Percentiles rank a stretch among this genome's conserved stretches.
phyloP scores from a whole-genome alignment of 2,888 invertebrate species.

The Drosophila setosimentum region DNA sequence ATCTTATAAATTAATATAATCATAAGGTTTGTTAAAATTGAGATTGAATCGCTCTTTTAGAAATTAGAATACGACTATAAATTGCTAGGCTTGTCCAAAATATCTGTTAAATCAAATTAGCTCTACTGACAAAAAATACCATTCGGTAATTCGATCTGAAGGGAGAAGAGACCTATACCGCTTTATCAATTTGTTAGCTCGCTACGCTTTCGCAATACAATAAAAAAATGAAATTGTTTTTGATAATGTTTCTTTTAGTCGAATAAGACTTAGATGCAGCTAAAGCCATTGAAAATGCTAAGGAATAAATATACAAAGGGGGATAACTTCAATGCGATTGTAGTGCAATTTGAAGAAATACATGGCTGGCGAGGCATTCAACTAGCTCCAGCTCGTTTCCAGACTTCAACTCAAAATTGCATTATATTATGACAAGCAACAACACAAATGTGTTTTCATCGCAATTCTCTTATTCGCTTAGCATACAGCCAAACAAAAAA shows the following conservation, averaged over 20 bases:
- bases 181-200: not conserved
- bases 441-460: not conserved
- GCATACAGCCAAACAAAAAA: not conserved
- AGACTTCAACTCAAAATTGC: not conserved
- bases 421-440: not conserved
- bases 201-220: not conserved
- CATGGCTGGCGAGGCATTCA: not conserved
- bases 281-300: not conserved
- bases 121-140: not conserved
- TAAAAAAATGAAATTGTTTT: not conserved
- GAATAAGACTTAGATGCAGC: not conserved
- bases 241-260: not conserved
- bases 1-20: too few relatives aligned
- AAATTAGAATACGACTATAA: not conserved
- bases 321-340: not conserved
- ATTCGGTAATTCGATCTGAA: not conserved
- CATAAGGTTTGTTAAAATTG: too few relatives aligned
- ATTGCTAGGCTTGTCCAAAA: too few relatives aligned
- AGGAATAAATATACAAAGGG: not conserved
- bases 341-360: not conserved
- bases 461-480: slow-evolving; percentile 3
- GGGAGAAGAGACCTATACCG: not conserved
- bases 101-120: not conserved
- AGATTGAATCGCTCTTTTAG: not conserved
- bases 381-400: not conserved